Conservation (phyloP, 2,888 invertebrate species). For the Lycophotia porphyrea region DNA sequence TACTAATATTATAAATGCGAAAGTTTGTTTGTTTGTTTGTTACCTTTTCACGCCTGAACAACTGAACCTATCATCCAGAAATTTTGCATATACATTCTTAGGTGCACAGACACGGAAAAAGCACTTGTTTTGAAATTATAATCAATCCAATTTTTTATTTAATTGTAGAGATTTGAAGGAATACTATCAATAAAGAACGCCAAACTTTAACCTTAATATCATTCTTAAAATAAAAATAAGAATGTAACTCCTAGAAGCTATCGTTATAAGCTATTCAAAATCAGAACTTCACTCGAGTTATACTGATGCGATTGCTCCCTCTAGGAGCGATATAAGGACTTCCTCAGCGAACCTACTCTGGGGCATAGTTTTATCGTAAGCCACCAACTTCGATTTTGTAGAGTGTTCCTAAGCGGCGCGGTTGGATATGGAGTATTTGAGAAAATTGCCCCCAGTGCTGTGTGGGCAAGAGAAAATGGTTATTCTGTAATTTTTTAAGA, state of each 20-base stretch:
- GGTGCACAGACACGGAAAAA: too few relatives aligned
- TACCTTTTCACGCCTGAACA: too few relatives aligned
- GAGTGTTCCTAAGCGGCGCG: slow-evolving; percentile 56
- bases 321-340: slow-evolving; percentile 39
- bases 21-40: too few relatives aligned
- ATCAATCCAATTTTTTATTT: background rate
- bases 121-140: background rate
- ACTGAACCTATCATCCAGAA: too few relatives aligned
- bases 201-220: background rate
- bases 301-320: slow-evolving; percentile 31
- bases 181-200: background rate
- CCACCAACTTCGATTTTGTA: slow-evolving; percentile 57
- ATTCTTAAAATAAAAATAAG: background rate
- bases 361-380: slow-evolving; percentile 48
- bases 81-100: too few relatives aligned
- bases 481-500: background rate
- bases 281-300: slow-evolving; percentile 5
- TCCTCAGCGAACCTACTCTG: slow-evolving; percentile 37
- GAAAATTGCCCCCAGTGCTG: slow-evolving; percentile 63
- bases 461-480: background rate
- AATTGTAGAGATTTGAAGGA: background rate
- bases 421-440: slow-evolving; percentile 69
- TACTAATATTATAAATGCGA: too few relatives aligned
- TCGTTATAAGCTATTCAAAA: slow-evolving; percentile 17
- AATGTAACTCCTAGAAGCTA: slow-evolving; percentile 2